Evolutionary conservation across 2,888 invertebrate genomes (phyloP), one percentile per base, ranked within the genome.

Genomic region (Leptinotarsa tumamoca): DNA sequence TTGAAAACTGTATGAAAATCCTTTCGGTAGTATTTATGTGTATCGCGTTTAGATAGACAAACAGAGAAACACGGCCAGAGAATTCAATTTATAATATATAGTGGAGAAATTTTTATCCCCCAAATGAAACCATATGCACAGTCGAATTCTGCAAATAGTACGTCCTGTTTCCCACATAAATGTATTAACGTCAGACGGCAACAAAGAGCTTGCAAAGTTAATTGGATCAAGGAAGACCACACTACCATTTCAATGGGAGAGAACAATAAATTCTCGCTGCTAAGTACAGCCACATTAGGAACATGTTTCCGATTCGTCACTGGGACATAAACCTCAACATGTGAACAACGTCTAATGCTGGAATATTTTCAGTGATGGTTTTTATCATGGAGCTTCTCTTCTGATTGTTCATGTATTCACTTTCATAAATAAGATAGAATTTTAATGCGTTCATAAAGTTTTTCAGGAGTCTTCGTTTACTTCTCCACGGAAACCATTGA

Each of bases 261-360:
- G 56, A 58, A 21, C 56, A 13, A 58, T 58, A 58, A n/a, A 58
- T 58, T 58, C 23, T 58, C 23, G 56, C 18, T 56, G 21, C 56
- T 56, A 56, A 56, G 18, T 56, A 56, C 21, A 21, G n/a, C 56
- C 56, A 21, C 56, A 58, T 58, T 58, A 58, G 56, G 56, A 58
- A 58, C 56, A 58, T 21, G 56, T 14, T 21, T 3, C 21, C 56
- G 10, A 21, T 58, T 58, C 21, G 7, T 21, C 14, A 58, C 56
- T 58, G 21, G 18, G 56, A 3, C 18, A 18, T 58, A 21, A 58
- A 56, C 13, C n/a, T 18, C 52, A 17, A 52, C 52, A 52, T n/a
- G 52, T 52, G 7, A 52, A 54, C 52, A 54, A 43, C 10, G 43
- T 54, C 7, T 17, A 4, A 54, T 17, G 52, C 17, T 54, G 52